Base-by-base conservation (phyloP, 2,797 vertebrate genomes). In the Phyllotis vaccarum region DNA sequence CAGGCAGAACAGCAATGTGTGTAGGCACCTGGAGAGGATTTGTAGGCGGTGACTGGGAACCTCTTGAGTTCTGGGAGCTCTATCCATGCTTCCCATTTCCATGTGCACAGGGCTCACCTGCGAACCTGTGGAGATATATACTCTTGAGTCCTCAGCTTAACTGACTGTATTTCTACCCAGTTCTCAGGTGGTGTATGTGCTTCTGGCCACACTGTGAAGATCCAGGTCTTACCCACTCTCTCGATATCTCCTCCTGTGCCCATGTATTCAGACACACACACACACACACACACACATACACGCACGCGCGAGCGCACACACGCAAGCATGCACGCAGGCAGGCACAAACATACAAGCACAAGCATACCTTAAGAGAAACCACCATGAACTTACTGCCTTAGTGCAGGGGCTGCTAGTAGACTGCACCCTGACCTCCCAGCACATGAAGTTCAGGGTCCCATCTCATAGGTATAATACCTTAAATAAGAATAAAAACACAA, bases 391-490 rank as follows among this genome's bases (percentile, higher is more conserved):
- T 62, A 12, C n/a, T 43, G 54, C 79, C 81, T 46, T 58, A 70
- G 27, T 3, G 24, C 29, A 9, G 60, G 40, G 75, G 22, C 56
- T 43, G 5, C 34, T 12, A 22, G 27, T 83, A 79, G 11, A 91
- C 4, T 0, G 0, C 14, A 43, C 19, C 16, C 27, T 27, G 52
- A 64, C 46, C 34, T 86, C 27, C 11, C 1, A 29, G n/a, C 9
- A 49, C 7, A 40, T 22, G 4, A 93, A 68, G 62, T 7, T 31
- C 13, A 34, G 16, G n/a, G 43, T 10, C 29, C 49, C n/a, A 27
- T 46, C 37, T 46, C 66, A 68, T n/a, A n/a, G 16, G 6, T n/a
- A 68, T 14, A 68, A n/a, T 68, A 68, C 31, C 66, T 68, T 68
- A 68, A 68, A 19, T 14, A n/a, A 68, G 34, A n/a, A 5, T 34